These are phyloP conservation scores for Malurus melanocephalus DNA, from an alignment of 2,113 vertebrate genomes.

Conservation along the genomic window DNA sequence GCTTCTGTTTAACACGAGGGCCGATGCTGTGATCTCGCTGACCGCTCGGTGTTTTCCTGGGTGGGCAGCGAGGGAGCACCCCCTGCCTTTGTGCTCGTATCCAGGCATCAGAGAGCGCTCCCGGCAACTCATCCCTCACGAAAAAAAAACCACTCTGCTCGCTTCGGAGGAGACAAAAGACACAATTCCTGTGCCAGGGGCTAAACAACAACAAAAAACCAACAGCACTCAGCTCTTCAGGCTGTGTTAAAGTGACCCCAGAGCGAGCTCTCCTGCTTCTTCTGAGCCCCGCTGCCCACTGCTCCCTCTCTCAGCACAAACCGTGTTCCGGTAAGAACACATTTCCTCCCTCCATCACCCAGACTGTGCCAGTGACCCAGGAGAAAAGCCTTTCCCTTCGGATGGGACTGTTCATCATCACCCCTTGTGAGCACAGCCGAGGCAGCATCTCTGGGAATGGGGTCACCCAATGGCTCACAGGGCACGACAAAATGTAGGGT, in stretches of 20 bases:
- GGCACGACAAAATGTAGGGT: neutral
- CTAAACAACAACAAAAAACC: neutral
- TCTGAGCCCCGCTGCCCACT: accelerated
- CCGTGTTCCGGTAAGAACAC: neutral
- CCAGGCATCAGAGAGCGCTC: neutral
- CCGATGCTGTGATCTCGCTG: neutral
- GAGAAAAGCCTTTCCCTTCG: neutral
- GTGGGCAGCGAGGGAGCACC: neutral
- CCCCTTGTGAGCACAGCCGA: neutral
- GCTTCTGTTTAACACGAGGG: neutral
- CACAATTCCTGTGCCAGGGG: neutral
- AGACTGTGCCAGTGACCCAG: neutral
- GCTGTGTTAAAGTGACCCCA: neutral
- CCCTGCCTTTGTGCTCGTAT: neutral
- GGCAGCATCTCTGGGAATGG: neutral
- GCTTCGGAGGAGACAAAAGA: neutral
- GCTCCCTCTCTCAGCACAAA: neutral
- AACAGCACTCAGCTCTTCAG: neutral
- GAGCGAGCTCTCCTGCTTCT: neutral
- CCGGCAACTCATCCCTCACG: neutral
- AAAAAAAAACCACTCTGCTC: neutral
- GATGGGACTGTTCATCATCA: neutral
- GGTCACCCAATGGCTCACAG: neutral
- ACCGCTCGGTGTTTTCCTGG: neutral
- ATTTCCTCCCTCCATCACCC: neutral